Conservation (phyloP, 2,888 invertebrate genomes). For the Drosophila quasianomalipes region DNA sequence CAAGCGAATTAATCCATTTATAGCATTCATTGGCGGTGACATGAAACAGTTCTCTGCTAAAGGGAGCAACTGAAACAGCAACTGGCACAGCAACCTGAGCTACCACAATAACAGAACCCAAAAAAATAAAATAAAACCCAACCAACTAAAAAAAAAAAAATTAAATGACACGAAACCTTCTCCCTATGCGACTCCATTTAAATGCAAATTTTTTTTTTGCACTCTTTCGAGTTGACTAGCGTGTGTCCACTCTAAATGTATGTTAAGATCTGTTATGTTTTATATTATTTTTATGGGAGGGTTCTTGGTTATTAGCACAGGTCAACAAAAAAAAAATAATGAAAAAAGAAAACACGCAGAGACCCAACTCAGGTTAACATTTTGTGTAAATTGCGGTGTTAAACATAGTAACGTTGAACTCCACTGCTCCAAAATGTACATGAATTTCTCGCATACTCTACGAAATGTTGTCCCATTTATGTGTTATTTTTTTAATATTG, state of each 20-base stretch:
- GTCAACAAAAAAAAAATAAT: constrained; percentile 14
- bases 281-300: constrained; percentile 20
- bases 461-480: background rate
- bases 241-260: constrained; percentile 62
- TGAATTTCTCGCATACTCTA: constrained; percentile 19
- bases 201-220: constrained; percentile 75
- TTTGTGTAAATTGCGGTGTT: constrained; percentile 70
- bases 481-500: constrained; percentile 14
- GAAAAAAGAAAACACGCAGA: background rate
- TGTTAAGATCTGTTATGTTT: constrained; percentile 59
- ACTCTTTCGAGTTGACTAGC: constrained; percentile 32
- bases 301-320: constrained; percentile 59
- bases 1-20: constrained; percentile 78
- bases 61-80: constrained; percentile 22
- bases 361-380: constrained; percentile 21
- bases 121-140: constrained; percentile 4
- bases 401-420: constrained; percentile 56
- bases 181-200: constrained; percentile 63
- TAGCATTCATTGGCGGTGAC: constrained; percentile 77
- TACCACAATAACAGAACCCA: constrained; percentile 28
- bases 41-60: constrained; percentile 48
- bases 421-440: constrained; percentile 19
- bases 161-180: constrained; percentile 6
- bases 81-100: constrained; percentile 30
- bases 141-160: constrained; percentile 1